Evolutionary conservation across 2,113 vertebrate genomes (phyloP), one percentile per base, ranked within the genome.

Genomic region (Pholis gunnellus): DNA sequence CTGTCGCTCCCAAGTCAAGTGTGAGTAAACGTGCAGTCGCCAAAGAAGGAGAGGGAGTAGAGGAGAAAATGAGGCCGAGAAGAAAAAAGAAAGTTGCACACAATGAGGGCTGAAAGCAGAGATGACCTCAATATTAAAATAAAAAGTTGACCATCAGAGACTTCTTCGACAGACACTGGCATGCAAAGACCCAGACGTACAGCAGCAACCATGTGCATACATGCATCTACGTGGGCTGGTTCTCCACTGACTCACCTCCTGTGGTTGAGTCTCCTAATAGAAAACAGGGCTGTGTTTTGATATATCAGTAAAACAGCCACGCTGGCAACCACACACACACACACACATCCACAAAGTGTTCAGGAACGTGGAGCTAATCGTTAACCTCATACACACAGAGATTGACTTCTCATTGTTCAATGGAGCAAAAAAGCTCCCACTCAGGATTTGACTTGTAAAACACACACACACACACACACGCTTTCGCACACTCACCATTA

Each of bases 21-120:
- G 80, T 92, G 86, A 91, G 82, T 87, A 89, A 92, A 76, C 36
- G 54, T 93, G 92, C n/a, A 94, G 80, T 94, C 92, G 93, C 50
- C 22, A 38, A 78, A 57, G 38, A 71, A 78, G 27, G 42, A 69
- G 54, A 69, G 48, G 9, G 34, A 63, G 61, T 4, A 66, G 50
- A 84, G 71, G 38, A 61, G 42, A 20, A 57, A 68, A 65, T 59
- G 36, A 52, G 6, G 40, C 52, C 10, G 72, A 67, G 50, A 64
- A 34, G 11, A n/a, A 36, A 59, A 38, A 71, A 25, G 27, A 76
- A 72, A 40, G 29, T 18, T 63, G 54, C 54, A 82, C 52, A 87
- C 13, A 70, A 54, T 18, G 15, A 56, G 38, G 46, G 0, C 22
- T 34, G 6, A 71, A 75, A 64, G 13, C 20, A 59, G 40, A 76